Percentiles rank a stretch among this genome's conserved stretches.
Evolutionary conservation across 2,797 vertebrate genomes (phyloP).

Genomic region (Notamacropus eugenii): DNA sequence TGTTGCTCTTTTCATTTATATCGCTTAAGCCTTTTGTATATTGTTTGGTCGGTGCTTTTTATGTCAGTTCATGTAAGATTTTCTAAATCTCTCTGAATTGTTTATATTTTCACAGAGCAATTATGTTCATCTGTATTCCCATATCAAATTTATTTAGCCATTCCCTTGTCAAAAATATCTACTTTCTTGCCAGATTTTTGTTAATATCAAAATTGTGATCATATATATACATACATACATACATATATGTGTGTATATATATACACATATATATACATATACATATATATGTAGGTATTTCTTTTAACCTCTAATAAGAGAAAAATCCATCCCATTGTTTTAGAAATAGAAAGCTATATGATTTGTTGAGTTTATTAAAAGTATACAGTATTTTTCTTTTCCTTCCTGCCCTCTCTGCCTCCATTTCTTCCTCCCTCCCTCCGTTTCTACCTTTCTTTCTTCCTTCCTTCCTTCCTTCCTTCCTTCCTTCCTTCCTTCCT

Average conservation of each 20-base stretch:
- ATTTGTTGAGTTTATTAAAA: constrained; percentile 38
- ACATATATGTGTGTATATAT: accelerated
- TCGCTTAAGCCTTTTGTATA: too few species aligned
- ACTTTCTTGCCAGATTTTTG: background rate
- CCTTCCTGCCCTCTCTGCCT: background rate
- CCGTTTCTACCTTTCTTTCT: too few species aligned
- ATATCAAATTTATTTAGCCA: background rate
- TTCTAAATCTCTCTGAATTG: background rate
- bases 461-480: too few species aligned
- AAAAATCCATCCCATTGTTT: constrained; percentile 25
- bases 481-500: background rate
- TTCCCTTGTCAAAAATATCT: background rate
- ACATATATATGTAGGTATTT: background rate
- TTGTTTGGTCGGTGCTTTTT: too few species aligned
- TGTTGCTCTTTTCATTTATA: too few species aligned
- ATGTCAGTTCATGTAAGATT: background rate
- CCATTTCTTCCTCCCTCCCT: background rate
- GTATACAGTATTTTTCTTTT: background rate
- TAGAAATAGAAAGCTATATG: constrained; percentile 57
- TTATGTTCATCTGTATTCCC: background rate
- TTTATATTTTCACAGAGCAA: background rate
- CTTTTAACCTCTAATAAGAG: background rate
- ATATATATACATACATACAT: too few species aligned
- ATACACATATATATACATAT: too few species aligned
- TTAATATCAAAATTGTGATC: background rate